Evolutionary conservation across 2,113 vertebrate genomes (phyloP).

Genomic region (Microtus pennsylvanicus): DNA sequence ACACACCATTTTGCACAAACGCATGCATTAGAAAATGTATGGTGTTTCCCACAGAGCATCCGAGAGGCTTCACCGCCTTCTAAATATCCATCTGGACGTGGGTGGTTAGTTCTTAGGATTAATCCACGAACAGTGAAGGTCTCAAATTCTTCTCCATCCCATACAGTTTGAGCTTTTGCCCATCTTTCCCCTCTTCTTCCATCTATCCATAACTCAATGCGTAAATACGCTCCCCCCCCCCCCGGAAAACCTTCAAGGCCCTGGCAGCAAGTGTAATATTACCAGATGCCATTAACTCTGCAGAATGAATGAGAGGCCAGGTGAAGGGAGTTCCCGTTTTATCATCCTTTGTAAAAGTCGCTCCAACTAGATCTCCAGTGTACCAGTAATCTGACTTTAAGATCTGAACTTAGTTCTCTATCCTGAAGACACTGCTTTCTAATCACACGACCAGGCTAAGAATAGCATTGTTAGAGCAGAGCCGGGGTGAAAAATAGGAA

Average conservation of each 20-base stretch:
- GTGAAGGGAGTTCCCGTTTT: constrained; percentile 59
- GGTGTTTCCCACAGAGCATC: constrained; percentile 78
- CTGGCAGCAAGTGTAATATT: background rate
- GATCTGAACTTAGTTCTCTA: background rate
- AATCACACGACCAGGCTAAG: background rate
- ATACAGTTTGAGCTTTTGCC: constrained; percentile 31
- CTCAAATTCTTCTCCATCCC: constrained; percentile 77
- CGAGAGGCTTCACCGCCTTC: constrained; percentile 81
- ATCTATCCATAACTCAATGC: constrained; percentile 53
- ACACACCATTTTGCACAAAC: constrained; percentile 80
- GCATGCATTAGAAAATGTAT: constrained; percentile 77
- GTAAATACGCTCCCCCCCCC: background rate
- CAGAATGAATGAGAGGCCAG: constrained; percentile 67
- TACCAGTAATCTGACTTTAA: background rate
- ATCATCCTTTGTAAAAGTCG: constrained; percentile 54
- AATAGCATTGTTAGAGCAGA: constrained; percentile 42
- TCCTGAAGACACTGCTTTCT: constrained; percentile 9
- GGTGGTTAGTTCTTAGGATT: constrained; percentile 80
- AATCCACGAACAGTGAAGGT: constrained; percentile 47
- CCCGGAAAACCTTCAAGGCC: background rate
- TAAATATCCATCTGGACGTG: constrained; percentile 81
- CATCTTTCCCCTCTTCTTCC: background rate
- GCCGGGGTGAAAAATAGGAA: background rate
- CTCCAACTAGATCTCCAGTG: constrained; percentile 43
- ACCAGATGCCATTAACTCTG: constrained; percentile 59